Percentiles rank a stretch among this genome's conserved stretches.
Evolutionary conservation across 2,797 vertebrate genomes (phyloP).

Genomic region (Iguana delicatissima): DNA sequence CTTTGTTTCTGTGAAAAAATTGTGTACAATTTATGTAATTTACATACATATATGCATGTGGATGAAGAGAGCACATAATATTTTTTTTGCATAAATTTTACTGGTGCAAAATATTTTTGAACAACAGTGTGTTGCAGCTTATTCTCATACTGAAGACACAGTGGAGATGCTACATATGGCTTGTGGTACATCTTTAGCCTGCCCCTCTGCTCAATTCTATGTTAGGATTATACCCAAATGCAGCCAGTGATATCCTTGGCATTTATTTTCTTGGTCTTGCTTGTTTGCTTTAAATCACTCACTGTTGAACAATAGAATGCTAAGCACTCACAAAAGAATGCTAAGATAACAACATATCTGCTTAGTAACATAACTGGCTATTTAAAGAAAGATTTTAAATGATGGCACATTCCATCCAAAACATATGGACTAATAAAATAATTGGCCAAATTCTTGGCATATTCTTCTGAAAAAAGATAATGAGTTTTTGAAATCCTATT

Average conservation of each 20-base stretch:
- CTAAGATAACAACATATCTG: conserved; percentile 25
- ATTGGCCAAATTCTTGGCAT: conserved; percentile 2
- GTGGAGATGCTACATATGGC: too few relatives aligned
- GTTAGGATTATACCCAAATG: background rate
- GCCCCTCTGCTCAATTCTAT: background rate
- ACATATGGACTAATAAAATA: conserved; percentile 21
- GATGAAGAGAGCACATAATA: too few relatives aligned
- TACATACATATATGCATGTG: too few relatives aligned
- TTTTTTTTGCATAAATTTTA: too few relatives aligned
- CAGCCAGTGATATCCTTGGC: background rate
- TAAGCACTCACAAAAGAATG: conserved; percentile 21
- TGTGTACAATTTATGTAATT: too few relatives aligned
- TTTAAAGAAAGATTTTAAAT: conserved; percentile 39
- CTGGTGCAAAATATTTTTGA: too few relatives aligned
- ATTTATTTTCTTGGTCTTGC: background rate
- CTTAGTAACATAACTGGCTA: conserved; percentile 11
- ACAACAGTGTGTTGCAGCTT: too few relatives aligned
- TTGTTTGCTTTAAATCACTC: background rate
- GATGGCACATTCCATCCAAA: conserved; percentile 22
- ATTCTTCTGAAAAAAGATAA: background rate
- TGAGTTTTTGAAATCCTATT: conserved; percentile 15
- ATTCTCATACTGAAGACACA: too few relatives aligned
- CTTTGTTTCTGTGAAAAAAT: too few relatives aligned
- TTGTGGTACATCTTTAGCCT: too few relatives aligned
- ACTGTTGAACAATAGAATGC: background rate